Evolutionary conservation across 2,888 invertebrate species (phyloP).

Genomic region (Pristionchus arcanus): DNA sequence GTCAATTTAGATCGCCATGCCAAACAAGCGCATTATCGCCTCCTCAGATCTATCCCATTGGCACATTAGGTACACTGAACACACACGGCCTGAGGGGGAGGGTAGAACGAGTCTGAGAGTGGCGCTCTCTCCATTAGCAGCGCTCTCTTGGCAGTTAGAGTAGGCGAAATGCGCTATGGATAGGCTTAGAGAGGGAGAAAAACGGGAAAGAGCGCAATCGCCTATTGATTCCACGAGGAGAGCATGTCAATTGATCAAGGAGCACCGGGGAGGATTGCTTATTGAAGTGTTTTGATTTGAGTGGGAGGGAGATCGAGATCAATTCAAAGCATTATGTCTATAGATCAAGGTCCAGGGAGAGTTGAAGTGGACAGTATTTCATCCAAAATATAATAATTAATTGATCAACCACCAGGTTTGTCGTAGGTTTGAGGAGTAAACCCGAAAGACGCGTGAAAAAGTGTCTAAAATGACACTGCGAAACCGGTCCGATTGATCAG

Average conservation of each 20-base stretch:
- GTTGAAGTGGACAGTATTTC: too few relatives aligned
- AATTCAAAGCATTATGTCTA: too few relatives aligned
- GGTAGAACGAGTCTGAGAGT: not conserved
- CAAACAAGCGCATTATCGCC: slow-evolving; percentile 19
- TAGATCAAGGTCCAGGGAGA: too few relatives aligned
- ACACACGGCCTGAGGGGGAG: not conserved
- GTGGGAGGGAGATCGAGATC: too few relatives aligned
- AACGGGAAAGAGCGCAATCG: not conserved
- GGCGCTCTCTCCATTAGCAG: too few relatives aligned
- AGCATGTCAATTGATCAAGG: slow-evolving; percentile 32
- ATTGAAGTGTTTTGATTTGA: too few relatives aligned
- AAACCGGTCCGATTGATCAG: not conserved
- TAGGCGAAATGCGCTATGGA: not conserved
- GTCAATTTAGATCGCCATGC: not conserved
- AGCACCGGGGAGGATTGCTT: not conserved
- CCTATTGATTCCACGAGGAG: not conserved
- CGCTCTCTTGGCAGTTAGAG: not conserved
- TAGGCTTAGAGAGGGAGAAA: slow-evolving; percentile 1
- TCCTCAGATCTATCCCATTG: not conserved
- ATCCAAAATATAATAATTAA: too few relatives aligned
- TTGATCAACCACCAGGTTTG: too few relatives aligned
- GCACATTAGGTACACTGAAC: slow-evolving; percentile 24
- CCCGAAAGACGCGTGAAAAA: not conserved
- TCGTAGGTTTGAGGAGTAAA: too few relatives aligned
- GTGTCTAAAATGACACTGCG: not conserved